phyloP scores from a whole-genome alignment of 92 coral and sea anemone species.

The Epizoanthus stellaris region DNA sequence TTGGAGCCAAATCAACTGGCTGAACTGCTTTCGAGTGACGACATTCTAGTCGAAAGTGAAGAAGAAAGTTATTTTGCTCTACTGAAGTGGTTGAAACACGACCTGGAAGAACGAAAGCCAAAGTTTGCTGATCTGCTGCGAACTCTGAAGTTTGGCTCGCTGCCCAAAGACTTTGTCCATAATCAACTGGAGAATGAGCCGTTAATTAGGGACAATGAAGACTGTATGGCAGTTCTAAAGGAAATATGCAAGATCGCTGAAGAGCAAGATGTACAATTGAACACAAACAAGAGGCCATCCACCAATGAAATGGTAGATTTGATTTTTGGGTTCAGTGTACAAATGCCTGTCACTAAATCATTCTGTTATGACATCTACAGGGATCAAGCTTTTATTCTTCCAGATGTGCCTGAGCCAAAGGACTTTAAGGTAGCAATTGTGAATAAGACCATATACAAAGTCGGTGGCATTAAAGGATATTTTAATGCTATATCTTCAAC shows the following conservation, averaged over 20 bases:
- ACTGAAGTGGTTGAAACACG: constrained; percentile 71
- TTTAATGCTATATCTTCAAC: constrained; percentile 40
- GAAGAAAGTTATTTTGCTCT: constrained; percentile 69
- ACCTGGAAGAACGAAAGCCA: constrained; percentile 37
- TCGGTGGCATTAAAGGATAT: constrained; percentile 61
- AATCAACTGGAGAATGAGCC: constrained; percentile 53
- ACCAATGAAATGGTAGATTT: constrained; percentile 58
- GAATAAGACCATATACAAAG: constrained; percentile 59
- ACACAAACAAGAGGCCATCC: constrained; percentile 48
- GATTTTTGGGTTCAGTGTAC: constrained; percentile 53
- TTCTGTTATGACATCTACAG: constrained; percentile 75
- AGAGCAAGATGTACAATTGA: neutral
- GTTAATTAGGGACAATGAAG: constrained; percentile 25
- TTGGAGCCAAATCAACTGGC: constrained; percentile 44
- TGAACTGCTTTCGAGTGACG: constrained; percentile 53
- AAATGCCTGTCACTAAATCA: constrained; percentile 47
- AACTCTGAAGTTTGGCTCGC: constrained; percentile 29
- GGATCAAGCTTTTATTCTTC: constrained; percentile 45
- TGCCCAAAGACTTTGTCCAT: constrained; percentile 53
- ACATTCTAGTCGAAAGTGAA: constrained; percentile 69
- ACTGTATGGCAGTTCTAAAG: neutral
- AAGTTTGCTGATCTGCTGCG: constrained; percentile 52
- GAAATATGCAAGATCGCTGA: neutral
- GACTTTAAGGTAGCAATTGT: constrained; percentile 58
- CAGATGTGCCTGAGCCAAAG: constrained; percentile 46